Evolutionary conservation across 2,113 vertebrate species (phyloP).

Genomic region (Meriones unguiculatus): DNA sequence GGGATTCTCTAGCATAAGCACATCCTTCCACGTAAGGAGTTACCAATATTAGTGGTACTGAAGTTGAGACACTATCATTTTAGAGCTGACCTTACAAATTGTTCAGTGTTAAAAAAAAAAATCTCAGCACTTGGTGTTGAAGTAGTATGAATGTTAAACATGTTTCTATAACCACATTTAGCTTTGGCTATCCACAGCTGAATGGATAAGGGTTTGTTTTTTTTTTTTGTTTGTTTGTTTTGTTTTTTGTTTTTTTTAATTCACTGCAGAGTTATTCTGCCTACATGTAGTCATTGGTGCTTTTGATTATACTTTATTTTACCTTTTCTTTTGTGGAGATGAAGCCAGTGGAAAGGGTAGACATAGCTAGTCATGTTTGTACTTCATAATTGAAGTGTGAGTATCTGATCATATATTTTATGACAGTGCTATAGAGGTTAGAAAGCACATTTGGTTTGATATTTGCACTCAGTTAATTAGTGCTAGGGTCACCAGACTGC

Average conservation of each 20-base stretch:
- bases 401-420: neutral
- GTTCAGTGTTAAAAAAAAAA: neutral
- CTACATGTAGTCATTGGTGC: neutral
- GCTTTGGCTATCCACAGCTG: neutral
- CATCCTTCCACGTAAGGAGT: neutral
- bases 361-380: neutral
- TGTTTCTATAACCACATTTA: neutral
- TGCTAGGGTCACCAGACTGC: neutral
- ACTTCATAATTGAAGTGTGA: neutral
- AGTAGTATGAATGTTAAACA: neutral
- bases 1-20: neutral
- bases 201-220: neutral
- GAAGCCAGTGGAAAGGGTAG: neutral
- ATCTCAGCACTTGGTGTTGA: neutral
- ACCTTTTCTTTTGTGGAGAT: neutral
- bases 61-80: neutral
- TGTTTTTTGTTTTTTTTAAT: neutral
- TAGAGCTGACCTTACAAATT: neutral
- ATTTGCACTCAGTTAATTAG: conserved; percentile 26
- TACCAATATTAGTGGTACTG: neutral
- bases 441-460: conserved; percentile 5
- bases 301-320: neutral
- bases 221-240: neutral
- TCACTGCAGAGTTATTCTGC: neutral
- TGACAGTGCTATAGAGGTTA: neutral